Evolutionary conservation across 2,888 invertebrate species (phyloP), one percentile per base, ranked within the genome.

Genomic region (Eupithecia abbreviata): DNA sequence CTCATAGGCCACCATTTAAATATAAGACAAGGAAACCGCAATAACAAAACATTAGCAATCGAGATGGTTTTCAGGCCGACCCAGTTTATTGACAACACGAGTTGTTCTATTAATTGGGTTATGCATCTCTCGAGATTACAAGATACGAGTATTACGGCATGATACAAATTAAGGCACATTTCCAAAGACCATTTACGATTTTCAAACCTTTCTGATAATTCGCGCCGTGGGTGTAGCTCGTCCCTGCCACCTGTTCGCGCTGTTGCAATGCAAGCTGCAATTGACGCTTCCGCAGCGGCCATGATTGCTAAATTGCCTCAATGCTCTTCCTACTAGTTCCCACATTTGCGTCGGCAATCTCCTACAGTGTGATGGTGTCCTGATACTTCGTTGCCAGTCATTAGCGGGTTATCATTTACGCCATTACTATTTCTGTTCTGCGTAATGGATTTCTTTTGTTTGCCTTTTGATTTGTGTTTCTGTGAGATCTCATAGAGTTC

Each of bases 231-330:
- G 80, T 80, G 82, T 77, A 83, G 83, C 83, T 78, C 75, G 75
- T 83, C 79, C 80, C 80, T 80, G 78, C 79, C 81, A 82, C 79
- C 82, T 82, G 80, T 79, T 75, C 71, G 81, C 82, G 81, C 82
- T 81, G 77, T 82, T 80, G 79, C 58, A 68, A 73, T 80, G 79
- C 58, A 68, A 73, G 18, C 43, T 83, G 80, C 85, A 87, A 86
- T 87, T 86, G 83, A 79, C 77, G 77, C 80, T 82, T 79, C 82
- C 77, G 78, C 75, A 77, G 58, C 76, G 77, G 72, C 77, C 78
- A 77, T 82, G 84, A 86, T 87, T 85, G 79, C 72, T 85, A 83
- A 86, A 88, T 87, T 87, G 85, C 83, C 80, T 80, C 82, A 87
- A 80, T 82, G 84, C 73, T 84, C 82, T 87, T 88, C 86, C 86